Evolutionary conservation across 2,888 invertebrate species (phyloP), one percentile per base, ranked within the genome.

Genomic region (Microctonus hyperodae): DNA sequence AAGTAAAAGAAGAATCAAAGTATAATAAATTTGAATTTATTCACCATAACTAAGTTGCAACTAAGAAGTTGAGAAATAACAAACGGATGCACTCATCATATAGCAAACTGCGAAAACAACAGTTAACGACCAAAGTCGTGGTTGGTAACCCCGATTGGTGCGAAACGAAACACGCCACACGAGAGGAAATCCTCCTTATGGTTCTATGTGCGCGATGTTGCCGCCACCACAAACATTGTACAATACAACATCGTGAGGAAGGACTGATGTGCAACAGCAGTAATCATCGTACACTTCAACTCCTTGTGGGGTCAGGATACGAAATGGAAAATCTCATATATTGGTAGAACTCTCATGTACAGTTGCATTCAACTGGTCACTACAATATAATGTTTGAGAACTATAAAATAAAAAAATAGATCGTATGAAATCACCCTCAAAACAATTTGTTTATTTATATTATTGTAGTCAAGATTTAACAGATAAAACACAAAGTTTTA

Each of bases 71-170:
- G 55, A 16, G 31, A 33, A 23, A 25, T 51, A 25, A 23, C 25
- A 7, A 51, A 51, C 55, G 55, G 55, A 55, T 33, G 33, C 33
- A 55, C 31, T 55, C 9, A 55, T 20, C 31, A 55, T 44, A 44
- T 20, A 44, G 44, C 44, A 16, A 44, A 44, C 44, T 16, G 33
- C 33, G 3, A 37, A 23, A 58, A 58, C 57, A 58, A 35, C 37
- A 58, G 57, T 58, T 37, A 58, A 58, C 57, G 57, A 58, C 57
- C 22, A 58, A 58, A 58, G 57, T 58, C 57, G 35, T 58, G 37
- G 57, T 58, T 58, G 57, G 37, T 58, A 35, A 40, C 23, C 37
- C 22, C 57, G 40, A 58, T 37, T 58, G 37, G 57, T 44, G 60
- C 44, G 48, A 48, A 50, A 31, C 48, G 60, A 31, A 60, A 48